Evolutionary conservation across 2,113 vertebrate genomes (phyloP), one percentile per base, ranked within the genome.

Genomic region (Clinocottus analis): DNA sequence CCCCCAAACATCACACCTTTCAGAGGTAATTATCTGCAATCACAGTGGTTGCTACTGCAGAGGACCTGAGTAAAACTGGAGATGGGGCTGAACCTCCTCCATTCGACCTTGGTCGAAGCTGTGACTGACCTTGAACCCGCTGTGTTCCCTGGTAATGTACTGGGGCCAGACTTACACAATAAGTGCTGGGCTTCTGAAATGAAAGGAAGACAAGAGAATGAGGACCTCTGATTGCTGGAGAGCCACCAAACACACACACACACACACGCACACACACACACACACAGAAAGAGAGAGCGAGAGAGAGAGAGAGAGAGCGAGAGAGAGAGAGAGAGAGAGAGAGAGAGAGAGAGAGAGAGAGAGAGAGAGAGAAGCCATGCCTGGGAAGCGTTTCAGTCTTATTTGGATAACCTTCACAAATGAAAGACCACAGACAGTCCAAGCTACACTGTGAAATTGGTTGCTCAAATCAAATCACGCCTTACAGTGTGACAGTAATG

Each of bases 361-460:
- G n/a, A n/a, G n/a, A n/a, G n/a, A n/a, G n/a, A n/a, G n/a, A n/a
- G 23, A 71, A 60, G n/a, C 37, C 4, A 2, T 19, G 47, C 19
- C 39, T 51, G 51, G 78, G 63, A 78, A 64, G 45, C 14, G 4
- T 72, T 69, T 69, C 72, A 17, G 59, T 66, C 33, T 76, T 65
- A 33, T 76, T 77, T 82, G 39, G 55, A 69, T 80, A 79, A 75
- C 82, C 78, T 85, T 89, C 84, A 86, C 79, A 80, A 71, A 74
- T 80, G 82, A 87, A 47, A 53, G 77, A 74, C 17, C 61, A 23
- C 43, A 76, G 53, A 65, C 41, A 49, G 74, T 61, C 49, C 71
- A 31, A 60, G 45, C 62, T 66, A 71, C 72, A 63, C 78, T 87
- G 82, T 84, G 82, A 88, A 92, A 92, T 80, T 88, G 80, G 77